phyloP scores from a whole-genome alignment of 2,888 invertebrate species.

The Leucoma salicis region DNA sequence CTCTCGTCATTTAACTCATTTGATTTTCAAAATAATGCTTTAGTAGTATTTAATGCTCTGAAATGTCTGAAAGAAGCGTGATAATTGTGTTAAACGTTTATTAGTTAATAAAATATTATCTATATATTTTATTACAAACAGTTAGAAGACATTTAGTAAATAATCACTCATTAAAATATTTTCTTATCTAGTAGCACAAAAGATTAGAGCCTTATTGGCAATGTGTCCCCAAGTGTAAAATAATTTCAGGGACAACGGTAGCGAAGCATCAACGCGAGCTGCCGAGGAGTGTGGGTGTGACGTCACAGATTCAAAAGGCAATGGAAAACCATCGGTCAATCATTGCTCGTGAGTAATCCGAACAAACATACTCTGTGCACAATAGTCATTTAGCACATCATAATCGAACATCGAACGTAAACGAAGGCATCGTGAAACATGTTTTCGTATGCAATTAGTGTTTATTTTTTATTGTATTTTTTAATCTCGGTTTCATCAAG shows the following conservation, averaged over 20 bases:
- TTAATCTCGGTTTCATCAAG: too few species aligned
- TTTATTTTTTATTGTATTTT: too few species aligned
- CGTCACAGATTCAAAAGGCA: conserved; percentile 49
- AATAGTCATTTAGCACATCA: neutral
- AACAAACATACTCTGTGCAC: neutral
- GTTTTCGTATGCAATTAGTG: too few species aligned
- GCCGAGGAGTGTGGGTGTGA: conserved; percentile 69
- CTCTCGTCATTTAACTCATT: neutral
- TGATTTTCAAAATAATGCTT: too few species aligned
- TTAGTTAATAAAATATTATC: too few species aligned
- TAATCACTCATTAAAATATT: neutral
- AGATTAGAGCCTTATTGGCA: neutral
- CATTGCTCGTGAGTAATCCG: conserved; percentile 77
- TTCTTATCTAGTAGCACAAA: too few species aligned
- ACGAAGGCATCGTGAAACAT: too few species aligned
- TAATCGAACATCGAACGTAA: neutral
- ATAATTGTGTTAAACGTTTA: too few species aligned
- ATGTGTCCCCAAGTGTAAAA: conserved; percentile 37
- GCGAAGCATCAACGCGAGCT: conserved; percentile 74
- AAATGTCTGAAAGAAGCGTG: neutral
- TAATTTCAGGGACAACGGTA: conserved; percentile 77
- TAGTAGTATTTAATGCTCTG: neutral
- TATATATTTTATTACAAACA: too few species aligned
- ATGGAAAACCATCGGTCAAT: conserved; percentile 65
- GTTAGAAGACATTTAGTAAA: too few species aligned